phyloP scores from a whole-genome alignment of 2,797 vertebrate genomes.

The Lerista edwardsae region DNA sequence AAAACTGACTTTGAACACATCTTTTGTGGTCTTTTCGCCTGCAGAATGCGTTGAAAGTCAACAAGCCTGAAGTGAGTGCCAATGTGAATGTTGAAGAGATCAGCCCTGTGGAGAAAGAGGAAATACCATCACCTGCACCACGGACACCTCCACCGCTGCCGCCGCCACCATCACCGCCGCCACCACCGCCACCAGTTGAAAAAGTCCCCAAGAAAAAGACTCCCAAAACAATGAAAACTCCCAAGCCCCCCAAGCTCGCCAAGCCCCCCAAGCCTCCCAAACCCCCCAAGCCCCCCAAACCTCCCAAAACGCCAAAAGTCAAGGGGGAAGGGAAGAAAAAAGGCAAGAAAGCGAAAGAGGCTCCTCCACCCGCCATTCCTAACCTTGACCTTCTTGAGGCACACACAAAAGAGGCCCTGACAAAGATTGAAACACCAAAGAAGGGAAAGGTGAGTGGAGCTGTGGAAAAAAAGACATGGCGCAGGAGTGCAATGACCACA shows the following conservation, averaged over 20 bases:
- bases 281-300: conserved; percentile 81
- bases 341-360: conserved; percentile 88
- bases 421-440: conserved; percentile 95
- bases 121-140: conserved; percentile 80
- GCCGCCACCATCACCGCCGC: conserved; percentile 49
- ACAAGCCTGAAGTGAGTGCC: conserved; percentile 86
- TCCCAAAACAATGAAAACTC: conserved; percentile 81
- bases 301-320: conserved; percentile 81
- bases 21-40: conserved; percentile 1
- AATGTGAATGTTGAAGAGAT: conserved; percentile 81
- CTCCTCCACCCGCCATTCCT: conserved; percentile 84
- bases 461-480: not conserved
- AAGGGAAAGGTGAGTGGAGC: conserved; percentile 86
- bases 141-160: conserved; percentile 76
- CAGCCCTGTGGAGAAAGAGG: conserved; percentile 83
- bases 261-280: conserved; percentile 85
- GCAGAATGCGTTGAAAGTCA: conserved; percentile 88
- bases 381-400: conserved; percentile 93
- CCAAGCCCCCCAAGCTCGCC: conserved; percentile 81
- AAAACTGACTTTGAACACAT: not conserved
- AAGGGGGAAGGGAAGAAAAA: conserved; percentile 96
- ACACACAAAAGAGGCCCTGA: conserved; percentile 93
- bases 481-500: no score
- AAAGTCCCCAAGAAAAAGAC: conserved; percentile 82
- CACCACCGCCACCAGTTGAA: conserved; percentile 71